Evolutionary conservation across 2,797 vertebrate genomes (phyloP).

Genomic region (Chloroceryle amazona): DNA sequence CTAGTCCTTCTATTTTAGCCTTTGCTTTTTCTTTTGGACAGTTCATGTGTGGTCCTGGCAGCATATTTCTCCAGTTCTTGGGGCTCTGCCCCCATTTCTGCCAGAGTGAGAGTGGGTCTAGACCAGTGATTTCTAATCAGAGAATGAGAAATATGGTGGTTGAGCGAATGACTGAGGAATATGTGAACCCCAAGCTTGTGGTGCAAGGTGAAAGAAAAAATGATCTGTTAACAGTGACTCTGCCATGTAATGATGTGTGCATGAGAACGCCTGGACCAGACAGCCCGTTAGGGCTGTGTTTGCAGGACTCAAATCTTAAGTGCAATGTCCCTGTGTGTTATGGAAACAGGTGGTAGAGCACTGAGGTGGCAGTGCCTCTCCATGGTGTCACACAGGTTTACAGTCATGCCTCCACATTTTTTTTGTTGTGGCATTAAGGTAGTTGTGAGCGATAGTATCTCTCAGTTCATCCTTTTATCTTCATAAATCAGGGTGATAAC

Average conservation of each 20-base stretch:
- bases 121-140: neutral
- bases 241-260: neutral
- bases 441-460: neutral
- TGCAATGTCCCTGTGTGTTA: fast-evolving
- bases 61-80: neutral
- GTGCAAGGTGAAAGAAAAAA: neutral
- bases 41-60: neutral
- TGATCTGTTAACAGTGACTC: neutral
- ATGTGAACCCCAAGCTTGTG: neutral
- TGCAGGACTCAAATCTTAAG: neutral
- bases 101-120: neutral
- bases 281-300: fast-evolving
- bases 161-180: neutral
- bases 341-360: fast-evolving
- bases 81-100: neutral
- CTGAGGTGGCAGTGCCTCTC: neutral
- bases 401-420: neutral
- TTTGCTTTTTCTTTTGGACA: neutral
- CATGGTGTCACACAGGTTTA: neutral
- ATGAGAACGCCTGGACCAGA: neutral
- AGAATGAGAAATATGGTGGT: neutral
- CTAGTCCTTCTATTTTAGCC: neutral
- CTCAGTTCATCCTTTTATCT: neutral
- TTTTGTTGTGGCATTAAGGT: neutral
- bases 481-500: neutral